Conservation (phyloP, 1,140 invertebrate genomes). For the Monomorium pharaonis region DNA sequence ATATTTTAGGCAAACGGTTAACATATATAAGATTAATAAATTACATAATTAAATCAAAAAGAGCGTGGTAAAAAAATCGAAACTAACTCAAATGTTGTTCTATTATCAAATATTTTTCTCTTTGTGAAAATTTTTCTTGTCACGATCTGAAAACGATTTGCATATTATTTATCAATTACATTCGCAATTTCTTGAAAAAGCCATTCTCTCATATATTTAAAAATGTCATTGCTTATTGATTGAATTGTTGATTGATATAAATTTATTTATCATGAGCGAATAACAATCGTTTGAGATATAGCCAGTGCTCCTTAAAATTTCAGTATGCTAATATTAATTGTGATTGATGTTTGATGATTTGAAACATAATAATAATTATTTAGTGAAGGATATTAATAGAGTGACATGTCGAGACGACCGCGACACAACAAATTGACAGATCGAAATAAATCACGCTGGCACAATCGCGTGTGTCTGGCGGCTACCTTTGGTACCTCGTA, state of each 20-base stretch:
- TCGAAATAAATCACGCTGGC: slow-evolving; percentile 32
- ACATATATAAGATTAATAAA: neutral
- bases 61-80: neutral
- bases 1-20: neutral
- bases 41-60: neutral
- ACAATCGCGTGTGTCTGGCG: neutral
- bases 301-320: slow-evolving; percentile 1
- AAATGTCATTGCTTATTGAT: neutral
- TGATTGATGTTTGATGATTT: slow-evolving; percentile 52
- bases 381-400: slow-evolving; percentile 45
- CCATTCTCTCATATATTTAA: neutral
- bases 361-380: slow-evolving; percentile 66
- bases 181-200: neutral
- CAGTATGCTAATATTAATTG: neutral
- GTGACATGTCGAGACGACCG: slow-evolving; percentile 33
- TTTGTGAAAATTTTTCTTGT: neutral
- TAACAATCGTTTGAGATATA: slow-evolving; percentile 36
- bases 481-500: slow-evolving; percentile 67
- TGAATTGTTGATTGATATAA: neutral
- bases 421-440: slow-evolving; percentile 53
- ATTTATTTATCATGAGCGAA: neutral
- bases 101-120: no score
- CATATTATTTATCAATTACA: no score
- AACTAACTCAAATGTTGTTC: neutral
- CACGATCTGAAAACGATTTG: neutral